Base-by-base conservation (phyloP, 2,797 vertebrate genomes). In the Lophotriccus pileatus region DNA sequence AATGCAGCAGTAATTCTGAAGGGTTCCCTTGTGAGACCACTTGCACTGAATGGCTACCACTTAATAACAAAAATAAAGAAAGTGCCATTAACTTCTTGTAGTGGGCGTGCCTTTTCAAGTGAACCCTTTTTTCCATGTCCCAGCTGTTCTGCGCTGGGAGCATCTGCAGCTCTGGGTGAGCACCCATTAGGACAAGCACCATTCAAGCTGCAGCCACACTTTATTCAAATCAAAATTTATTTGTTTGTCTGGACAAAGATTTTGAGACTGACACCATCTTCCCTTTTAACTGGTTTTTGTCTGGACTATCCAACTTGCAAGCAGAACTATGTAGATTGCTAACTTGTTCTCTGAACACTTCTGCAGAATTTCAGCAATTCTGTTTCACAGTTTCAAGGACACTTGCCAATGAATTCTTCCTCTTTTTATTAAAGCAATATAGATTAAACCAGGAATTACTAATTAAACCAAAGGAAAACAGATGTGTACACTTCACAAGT, bases 301-400 rank as follows among this genome's bases (percentile, higher is more conserved):
- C 55, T 75, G 62, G 25, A 62, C 55, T 66, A 37, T 25, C 10
- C 24, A 62, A 9, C 10, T 58, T 47, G 10, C 6, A 90, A 79
- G 13, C 6, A 63, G 53, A 53, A 50, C 25, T 16, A 46, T 0
- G 0, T 25, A 4, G 46, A 46, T 23, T 43, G 25, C 13, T 64
- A 43, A 49, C 24, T 34, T 64, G 43, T 8, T 30, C 37, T 70
- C 19, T n/a, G 34, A 81, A 66, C 22, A 32, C 7, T 46, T 84
- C 50, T 49, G 41, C 44, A 85, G 32, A 24, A 75, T 16, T 30
- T 74, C 56, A 72, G 41, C 44, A 63, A n/a, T 37, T 84, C 62
- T 67, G 9, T 49, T 87, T 87, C 55, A 58, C 3, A 1, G 28
- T 19, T 89, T 56, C 36, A 68, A 91, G 41, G 22, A 74, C 64